These are phyloP conservation scores for Margarornis squamiger DNA, from an alignment of 2,797 vertebrate genomes.

Conservation along the genomic window DNA sequence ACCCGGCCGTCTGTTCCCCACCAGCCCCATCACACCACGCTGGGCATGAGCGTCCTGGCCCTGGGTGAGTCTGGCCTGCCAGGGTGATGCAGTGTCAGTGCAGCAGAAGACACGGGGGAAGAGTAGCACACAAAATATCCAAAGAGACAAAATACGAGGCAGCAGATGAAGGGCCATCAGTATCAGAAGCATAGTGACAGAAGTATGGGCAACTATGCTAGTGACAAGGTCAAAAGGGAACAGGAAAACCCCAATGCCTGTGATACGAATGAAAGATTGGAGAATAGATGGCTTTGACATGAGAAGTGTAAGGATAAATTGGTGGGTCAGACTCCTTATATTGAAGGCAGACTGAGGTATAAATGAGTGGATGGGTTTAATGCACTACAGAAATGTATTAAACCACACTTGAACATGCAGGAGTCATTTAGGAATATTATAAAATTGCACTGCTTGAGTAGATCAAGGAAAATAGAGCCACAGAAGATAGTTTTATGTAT, in stretches of 20 bases:
- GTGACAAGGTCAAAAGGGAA: neutral
- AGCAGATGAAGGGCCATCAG: accelerated
- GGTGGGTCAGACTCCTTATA: neutral
- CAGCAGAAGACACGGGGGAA: neutral
- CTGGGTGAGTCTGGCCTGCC: neutral
- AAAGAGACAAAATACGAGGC: neutral
- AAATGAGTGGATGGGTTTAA: neutral
- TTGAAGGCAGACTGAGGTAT: neutral
- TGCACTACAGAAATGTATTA: neutral
- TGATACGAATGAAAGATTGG: neutral
- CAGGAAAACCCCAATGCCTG: neutral
- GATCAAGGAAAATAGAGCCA: neutral
- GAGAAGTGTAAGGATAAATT: neutral
- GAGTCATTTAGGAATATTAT: neutral
- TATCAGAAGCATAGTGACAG: neutral
- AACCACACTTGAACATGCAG: neutral
- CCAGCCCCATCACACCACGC: accelerated
- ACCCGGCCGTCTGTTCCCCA: accelerated
- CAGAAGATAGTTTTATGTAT: neutral
- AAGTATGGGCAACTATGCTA: neutral
- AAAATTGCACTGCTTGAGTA: neutral
- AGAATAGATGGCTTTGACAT: neutral
- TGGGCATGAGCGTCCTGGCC: accelerated
- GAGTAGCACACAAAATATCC: neutral
- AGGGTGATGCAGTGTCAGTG: neutral